Conservation (phyloP, 2,888 invertebrate species). For the Margaritifera margaritifera region DNA sequence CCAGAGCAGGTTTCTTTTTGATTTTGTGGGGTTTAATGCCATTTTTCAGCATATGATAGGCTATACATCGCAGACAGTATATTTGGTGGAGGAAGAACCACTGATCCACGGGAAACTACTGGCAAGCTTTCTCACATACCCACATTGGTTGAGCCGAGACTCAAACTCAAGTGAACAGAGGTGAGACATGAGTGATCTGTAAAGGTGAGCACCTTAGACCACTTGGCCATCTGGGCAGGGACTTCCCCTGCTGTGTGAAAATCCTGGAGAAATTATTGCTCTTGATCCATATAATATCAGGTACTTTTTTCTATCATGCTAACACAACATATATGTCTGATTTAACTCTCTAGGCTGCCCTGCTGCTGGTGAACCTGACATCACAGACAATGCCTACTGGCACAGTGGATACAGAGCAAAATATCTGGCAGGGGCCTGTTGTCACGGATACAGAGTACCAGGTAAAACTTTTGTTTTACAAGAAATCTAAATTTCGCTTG, state of each 20-base stretch:
- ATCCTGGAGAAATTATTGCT: background rate
- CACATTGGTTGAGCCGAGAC: too few relatives aligned
- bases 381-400: slow-evolving; percentile 64
- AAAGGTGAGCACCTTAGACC: background rate
- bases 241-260: background rate
- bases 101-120: too few relatives aligned
- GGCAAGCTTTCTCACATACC: too few relatives aligned
- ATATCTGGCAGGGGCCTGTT: slow-evolving; percentile 65
- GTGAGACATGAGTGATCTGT: too few relatives aligned
- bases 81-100: too few relatives aligned
- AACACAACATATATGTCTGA: background rate
- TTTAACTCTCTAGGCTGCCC: slow-evolving; percentile 56
- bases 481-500: too few relatives aligned
- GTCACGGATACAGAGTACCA: slow-evolving; percentile 66
- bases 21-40: too few relatives aligned
- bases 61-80: too few relatives aligned
- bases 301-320: background rate
- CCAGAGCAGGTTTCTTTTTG: too few relatives aligned
- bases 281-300: too few relatives aligned
- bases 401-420: slow-evolving; percentile 47
- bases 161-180: too few relatives aligned
- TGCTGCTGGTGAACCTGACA: slow-evolving; percentile 67
- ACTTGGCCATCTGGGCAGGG: background rate
- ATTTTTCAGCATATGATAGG: too few relatives aligned
- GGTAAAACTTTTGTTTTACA: slow-evolving; percentile 43